phyloP scores from a whole-genome alignment of 92 coral and sea anemone species.

The Paragorgia papillata region DNA sequence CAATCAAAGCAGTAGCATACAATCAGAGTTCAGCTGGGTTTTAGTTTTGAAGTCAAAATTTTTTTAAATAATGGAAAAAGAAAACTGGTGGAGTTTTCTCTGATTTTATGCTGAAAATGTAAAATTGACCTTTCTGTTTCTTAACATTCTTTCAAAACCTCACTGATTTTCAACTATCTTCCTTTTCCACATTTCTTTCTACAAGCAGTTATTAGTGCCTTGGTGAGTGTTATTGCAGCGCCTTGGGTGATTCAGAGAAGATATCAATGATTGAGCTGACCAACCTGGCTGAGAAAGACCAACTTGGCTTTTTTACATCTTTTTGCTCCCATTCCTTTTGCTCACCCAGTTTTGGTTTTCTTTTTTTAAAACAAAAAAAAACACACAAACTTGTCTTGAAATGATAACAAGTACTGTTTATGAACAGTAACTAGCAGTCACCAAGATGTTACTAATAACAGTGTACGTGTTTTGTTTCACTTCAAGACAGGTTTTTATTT shows the following conservation, averaged over 20 bases:
- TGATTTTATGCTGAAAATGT: conserved; percentile 30
- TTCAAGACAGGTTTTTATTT: conserved; percentile 18
- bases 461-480: conserved; percentile 15
- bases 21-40: conserved; percentile 45
- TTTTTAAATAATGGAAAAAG: conserved; percentile 12
- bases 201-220: conserved; percentile 44
- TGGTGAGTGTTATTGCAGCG: conserved; percentile 46
- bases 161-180: conserved; percentile 42
- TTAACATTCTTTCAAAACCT: conserved; percentile 27
- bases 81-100: conserved; percentile 35
- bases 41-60: conserved; percentile 15
- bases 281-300: conserved; percentile 70
- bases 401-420: conserved; percentile 9
- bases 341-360: conserved; percentile 36
- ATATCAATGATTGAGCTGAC: conserved; percentile 62
- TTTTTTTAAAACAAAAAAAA: conserved; percentile 23
- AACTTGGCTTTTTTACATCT: conserved; percentile 40
- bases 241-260: conserved; percentile 53
- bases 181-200: conserved; percentile 53
- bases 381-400: conserved; percentile 22
- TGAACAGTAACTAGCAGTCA: background rate
- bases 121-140: conserved; percentile 16
- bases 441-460: background rate
- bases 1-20: conserved; percentile 42
- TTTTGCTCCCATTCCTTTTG: conserved; percentile 38